A percentile compares a stretch with the other conserved stretches of the same genome.
phyloP scores from a whole-genome alignment of 1,140 invertebrate species.

The Gyrodactylus salaris region DNA sequence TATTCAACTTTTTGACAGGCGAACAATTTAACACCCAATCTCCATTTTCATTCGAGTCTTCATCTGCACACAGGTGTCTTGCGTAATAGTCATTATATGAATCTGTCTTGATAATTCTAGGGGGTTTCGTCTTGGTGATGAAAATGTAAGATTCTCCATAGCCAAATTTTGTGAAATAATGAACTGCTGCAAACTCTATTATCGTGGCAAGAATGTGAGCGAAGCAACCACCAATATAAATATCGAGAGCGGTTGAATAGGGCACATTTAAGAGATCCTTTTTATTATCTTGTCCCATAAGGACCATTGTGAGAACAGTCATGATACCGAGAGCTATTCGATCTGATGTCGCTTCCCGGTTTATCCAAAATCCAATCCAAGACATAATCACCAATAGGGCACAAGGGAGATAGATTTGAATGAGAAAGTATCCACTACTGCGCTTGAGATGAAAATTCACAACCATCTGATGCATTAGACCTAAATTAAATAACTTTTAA shows the following conservation, averaged over 20 bases:
- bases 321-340: constrained; percentile 1
- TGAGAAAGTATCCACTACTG: constrained; percentile 4
- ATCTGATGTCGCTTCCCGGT: constrained; percentile 1
- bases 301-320: not conserved
- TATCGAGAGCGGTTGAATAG: constrained; percentile 2
- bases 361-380: constrained; percentile 7
- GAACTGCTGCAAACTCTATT: constrained; percentile 2
- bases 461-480: not conserved
- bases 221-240: constrained; percentile 1
- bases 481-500: not conserved
- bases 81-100: not conserved
- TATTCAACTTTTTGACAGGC: not conserved
- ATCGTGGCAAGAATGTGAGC: not conserved
- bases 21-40: not conserved
- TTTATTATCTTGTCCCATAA: not conserved
- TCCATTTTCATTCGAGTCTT: not conserved
- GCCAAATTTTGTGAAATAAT: constrained; percentile 4
- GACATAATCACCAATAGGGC: constrained; percentile 4
- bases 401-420: constrained; percentile 3
- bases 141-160: constrained; percentile 3
- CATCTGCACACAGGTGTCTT: not conserved
- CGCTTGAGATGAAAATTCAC: constrained; percentile 7
- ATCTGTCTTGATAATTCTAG: not conserved
- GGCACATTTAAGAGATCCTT: constrained; percentile 2
- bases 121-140: not conserved